Evolutionary conservation across 2,113 vertebrate genomes (phyloP).

Genomic region (Myocastor coypus): DNA sequence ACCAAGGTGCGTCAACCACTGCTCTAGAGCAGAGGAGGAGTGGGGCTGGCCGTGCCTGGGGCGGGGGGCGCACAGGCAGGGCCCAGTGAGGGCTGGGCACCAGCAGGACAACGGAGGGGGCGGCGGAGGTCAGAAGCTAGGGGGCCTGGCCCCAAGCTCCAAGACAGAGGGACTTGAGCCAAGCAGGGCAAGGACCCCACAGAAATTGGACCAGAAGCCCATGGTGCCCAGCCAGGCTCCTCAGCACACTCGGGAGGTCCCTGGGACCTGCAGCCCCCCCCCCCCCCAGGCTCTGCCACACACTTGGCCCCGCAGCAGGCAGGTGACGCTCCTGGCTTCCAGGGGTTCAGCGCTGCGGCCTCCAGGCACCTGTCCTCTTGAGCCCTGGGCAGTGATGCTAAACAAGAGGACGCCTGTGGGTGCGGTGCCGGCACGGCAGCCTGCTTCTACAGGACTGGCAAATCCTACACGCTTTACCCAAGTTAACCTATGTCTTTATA

Average conservation of each 20-base stretch:
- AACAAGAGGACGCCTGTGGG: neutral
- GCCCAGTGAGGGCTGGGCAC: neutral
- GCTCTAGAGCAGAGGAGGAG: neutral
- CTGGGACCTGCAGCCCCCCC: neutral
- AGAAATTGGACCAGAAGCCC: neutral
- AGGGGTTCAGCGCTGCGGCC: no score
- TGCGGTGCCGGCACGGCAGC: neutral
- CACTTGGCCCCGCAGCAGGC: neutral
- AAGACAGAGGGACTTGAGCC: neutral
- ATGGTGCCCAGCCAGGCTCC: neutral
- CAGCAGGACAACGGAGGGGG: fast-evolving
- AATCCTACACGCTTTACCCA: fast-evolving
- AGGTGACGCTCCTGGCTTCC: neutral
- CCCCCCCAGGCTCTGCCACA: neutral
- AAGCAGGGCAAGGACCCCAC: neutral
- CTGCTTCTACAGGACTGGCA: neutral
- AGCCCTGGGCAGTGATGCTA: neutral
- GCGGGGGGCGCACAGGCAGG: neutral
- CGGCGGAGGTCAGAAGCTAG: fast-evolving
- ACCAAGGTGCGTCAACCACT: neutral
- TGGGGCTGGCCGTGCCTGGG: neutral
- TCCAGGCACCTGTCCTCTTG: neutral
- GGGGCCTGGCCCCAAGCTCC: neutral
- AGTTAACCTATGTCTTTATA: neutral
- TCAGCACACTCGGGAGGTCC: neutral